These are phyloP conservation scores for Psix sp. DNA, from an alignment of 1,140 invertebrate genomes.

Conservation along the genomic window DNA sequence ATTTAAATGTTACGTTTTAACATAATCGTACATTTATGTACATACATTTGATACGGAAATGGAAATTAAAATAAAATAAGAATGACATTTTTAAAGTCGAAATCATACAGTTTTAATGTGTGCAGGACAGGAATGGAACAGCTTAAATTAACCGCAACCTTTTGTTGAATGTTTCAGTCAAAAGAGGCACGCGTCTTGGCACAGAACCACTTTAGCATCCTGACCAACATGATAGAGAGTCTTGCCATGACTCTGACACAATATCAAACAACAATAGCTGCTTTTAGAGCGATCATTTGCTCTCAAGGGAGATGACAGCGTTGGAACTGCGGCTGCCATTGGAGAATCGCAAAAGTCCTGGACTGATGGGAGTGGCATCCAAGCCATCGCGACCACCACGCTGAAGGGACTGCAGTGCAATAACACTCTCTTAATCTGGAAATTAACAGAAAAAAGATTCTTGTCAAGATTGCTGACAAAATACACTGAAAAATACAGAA, in stretches of 20 bases:
- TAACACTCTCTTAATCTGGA: conserved; percentile 8
- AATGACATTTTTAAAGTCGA: neutral
- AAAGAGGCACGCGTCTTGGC: conserved; percentile 69
- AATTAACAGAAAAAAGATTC: neutral
- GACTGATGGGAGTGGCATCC: conserved; percentile 39
- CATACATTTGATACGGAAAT: no score
- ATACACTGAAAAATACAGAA: neutral
- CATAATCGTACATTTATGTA: no score
- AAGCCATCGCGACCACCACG: no score
- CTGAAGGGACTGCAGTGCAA: conserved; percentile 54
- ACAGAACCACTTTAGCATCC: conserved; percentile 72
- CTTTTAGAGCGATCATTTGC: conserved; percentile 32
- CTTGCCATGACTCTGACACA: conserved; percentile 41
- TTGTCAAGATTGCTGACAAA: neutral
- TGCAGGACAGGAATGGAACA: neutral
- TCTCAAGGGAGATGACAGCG: conserved; percentile 26
- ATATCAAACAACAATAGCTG: conserved; percentile 26
- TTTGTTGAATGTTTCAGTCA: conserved; percentile 60
- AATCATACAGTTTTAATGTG: neutral
- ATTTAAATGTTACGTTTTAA: no score
- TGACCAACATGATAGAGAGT: conserved; percentile 67
- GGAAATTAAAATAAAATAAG: no score
- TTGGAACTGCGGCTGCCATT: conserved; percentile 17
- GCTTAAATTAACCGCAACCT: conserved; percentile 4
- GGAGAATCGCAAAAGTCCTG: conserved; percentile 28